These are phyloP conservation scores for Penaeus chinensis DNA, from an alignment of 1,140 invertebrate genomes.

Conservation along the genomic window DNA sequence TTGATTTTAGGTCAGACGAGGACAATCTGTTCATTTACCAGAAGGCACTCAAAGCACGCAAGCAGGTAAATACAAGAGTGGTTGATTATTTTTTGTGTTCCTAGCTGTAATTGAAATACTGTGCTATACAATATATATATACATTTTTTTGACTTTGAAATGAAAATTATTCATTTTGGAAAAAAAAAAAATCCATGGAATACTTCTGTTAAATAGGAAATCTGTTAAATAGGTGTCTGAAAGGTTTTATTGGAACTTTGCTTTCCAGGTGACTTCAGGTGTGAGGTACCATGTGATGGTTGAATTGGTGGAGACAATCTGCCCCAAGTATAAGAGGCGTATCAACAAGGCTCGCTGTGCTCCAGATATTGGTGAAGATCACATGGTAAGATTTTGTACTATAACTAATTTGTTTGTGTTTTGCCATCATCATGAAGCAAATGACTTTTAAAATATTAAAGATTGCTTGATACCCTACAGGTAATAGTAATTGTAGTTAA, in stretches of 20 bases:
- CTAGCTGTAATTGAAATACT: not conserved
- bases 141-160: not conserved
- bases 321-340: conserved; percentile 62
- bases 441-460: not conserved
- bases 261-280: conserved; percentile 35
- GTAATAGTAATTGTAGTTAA: not conserved
- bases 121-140: not conserved
- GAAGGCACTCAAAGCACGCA: conserved; percentile 43
- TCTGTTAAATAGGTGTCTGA: too few relatives aligned
- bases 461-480: not conserved
- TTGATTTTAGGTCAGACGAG: conserved; percentile 58
- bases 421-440: not conserved
- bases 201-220: too few relatives aligned
- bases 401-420: not conserved
- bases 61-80: conserved; percentile 34
- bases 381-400: conserved; percentile 40
- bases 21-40: conserved; percentile 60
- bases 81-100: not conserved
- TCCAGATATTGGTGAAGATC: conserved; percentile 59
- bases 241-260: too few relatives aligned
- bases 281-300: conserved; percentile 53
- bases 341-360: conserved; percentile 61
- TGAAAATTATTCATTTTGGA: too few relatives aligned
- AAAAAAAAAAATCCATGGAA: too few relatives aligned
- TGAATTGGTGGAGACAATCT: conserved; percentile 59